phyloP scores from a whole-genome alignment of 1,140 invertebrate genomes.

The Drosophila lacteicornis region DNA sequence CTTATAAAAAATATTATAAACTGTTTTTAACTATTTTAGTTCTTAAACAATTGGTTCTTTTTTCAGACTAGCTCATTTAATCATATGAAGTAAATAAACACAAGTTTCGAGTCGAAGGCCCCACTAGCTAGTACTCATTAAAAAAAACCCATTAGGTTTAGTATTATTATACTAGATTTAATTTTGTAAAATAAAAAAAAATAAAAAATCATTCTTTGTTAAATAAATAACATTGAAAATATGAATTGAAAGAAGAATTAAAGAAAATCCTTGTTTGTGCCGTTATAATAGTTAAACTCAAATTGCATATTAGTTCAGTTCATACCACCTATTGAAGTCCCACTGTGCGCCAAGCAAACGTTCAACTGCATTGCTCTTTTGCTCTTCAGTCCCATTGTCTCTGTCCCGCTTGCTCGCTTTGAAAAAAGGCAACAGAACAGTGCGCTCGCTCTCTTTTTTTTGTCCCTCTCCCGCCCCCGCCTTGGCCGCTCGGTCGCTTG shows the following conservation, averaged over 20 bases:
- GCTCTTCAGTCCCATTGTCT: constrained; percentile 16
- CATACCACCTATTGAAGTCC: neutral
- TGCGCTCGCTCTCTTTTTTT: constrained; percentile 18
- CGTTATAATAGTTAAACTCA: neutral
- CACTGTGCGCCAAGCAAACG: constrained; percentile 44
- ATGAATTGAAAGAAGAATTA: neutral
- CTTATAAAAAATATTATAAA: no score
- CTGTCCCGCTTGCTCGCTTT: constrained; percentile 26
- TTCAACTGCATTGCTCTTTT: constrained; percentile 56
- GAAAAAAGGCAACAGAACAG: constrained; percentile 25
- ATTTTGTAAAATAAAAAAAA: no score
- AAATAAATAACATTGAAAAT: no score
- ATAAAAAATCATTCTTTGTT: no score
- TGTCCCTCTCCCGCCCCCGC: constrained; percentile 10
- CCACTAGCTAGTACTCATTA: no score
- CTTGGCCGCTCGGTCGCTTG: neutral
- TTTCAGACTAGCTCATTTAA: no score
- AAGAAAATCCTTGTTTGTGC: neutral
- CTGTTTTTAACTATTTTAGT: no score
- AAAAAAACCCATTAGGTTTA: no score
- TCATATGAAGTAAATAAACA: no score
- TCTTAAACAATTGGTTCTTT: no score
- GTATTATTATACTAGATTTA: no score
- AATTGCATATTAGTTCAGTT: neutral
- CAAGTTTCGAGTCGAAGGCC: no score